Conservation (phyloP, 2,888 invertebrate species). For the Thera britannica region DNA sequence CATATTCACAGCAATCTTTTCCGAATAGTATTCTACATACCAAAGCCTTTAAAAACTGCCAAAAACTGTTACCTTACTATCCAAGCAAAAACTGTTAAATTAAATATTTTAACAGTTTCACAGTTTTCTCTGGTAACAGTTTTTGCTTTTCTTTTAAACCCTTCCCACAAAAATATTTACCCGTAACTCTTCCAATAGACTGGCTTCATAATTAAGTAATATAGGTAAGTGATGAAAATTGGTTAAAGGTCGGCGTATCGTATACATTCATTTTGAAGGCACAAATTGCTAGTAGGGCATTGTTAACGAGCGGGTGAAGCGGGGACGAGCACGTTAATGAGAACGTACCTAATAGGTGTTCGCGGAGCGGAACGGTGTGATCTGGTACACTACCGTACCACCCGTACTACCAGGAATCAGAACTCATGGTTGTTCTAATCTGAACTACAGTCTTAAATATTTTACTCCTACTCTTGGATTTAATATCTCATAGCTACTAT, state of each 20-base stretch:
- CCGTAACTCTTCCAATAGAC: conserved; percentile 25
- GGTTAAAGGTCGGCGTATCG: conserved; percentile 49
- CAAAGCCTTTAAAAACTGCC: background rate
- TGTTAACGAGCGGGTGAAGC: conserved; percentile 70
- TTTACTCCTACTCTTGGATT: too few relatives aligned
- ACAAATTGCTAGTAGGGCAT: conserved; percentile 64
- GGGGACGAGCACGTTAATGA: conserved; percentile 69
- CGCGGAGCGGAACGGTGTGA: conserved; percentile 54
- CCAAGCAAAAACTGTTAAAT: too few relatives aligned
- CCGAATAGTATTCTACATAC: conserved; percentile 10
- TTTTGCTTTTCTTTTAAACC: conserved; percentile 8
- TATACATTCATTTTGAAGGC: conserved; percentile 65
- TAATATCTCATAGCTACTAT: too few relatives aligned
- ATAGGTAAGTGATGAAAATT: conserved; percentile 42
- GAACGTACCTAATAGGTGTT: conserved; percentile 70
- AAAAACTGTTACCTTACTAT: too few relatives aligned
- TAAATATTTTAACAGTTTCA: too few relatives aligned
- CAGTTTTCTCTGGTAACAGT: background rate
- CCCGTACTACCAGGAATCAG: conserved; percentile 27
- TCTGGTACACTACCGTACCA: conserved; percentile 52
- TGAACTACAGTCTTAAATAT: too few relatives aligned
- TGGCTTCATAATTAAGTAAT: conserved; percentile 36
- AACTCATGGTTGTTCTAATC: background rate
- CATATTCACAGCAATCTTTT: conserved; percentile 28
- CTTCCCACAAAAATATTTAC: conserved; percentile 32